Base-by-base conservation (phyloP, 2,888 invertebrate genomes). In the Flexamia atlantica region DNA sequence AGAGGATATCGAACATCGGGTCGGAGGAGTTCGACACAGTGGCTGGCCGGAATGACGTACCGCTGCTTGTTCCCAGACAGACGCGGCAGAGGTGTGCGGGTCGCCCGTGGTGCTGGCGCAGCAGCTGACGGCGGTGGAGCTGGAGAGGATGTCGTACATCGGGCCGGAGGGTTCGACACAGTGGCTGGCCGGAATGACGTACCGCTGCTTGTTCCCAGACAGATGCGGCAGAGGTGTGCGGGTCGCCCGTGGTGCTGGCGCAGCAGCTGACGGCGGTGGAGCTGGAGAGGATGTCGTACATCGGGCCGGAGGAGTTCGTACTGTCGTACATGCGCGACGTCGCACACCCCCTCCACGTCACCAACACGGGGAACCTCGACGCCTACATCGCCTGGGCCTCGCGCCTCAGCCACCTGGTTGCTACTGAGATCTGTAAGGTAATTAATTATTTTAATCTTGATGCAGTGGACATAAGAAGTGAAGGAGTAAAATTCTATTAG, bases 321-420 rank as follows among this genome's bases (percentile, higher is more conserved):
- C 97, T 98, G 90, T 97, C 97, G 1, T 98, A 98, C 89, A 96
- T 97, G 84, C 95, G 95, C 90, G 95, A 95, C 88, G 93, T 90
- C 85, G 88, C 89, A 1, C 93, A 91, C 88, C 92, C 94, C 86
- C 93, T 95, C 87, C 93, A 95, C 0, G 93, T 95, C 93, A 98
- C 98, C 90, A 96, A 96, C 89, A 98, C 98, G 0, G 94, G 95
- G 86, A 98, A 98, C 91, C 92, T 99, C 88, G 98, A 98, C 90
- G 97, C 97, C 17, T 99, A 99, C 90, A 97, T 98, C 14, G 97
- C 98, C 89, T 99, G 99, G 99, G 99, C 98, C 91, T 99, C 99
- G 91, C 93, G 97, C 88, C 93, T 99, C 87, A 98, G 98, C 90
- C 97, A 97, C 90, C 94, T 98, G 88, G 98, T 98, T 23, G 98